These are phyloP conservation scores for Syrmaticus mikado DNA, from an alignment of 2,113 vertebrate genomes.

Conservation along the genomic window DNA sequence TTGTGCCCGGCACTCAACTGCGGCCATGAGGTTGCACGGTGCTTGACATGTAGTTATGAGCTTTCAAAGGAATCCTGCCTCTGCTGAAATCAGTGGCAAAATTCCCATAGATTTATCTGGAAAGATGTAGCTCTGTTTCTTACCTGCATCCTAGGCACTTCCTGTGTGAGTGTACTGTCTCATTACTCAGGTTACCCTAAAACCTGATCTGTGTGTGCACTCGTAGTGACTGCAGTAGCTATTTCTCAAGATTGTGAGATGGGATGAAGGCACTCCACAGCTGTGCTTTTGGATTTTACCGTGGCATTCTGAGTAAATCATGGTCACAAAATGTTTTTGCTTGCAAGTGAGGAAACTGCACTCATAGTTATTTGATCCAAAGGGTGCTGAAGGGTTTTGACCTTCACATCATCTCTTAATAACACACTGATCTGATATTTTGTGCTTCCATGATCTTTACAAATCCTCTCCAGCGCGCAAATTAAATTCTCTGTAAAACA, in stretches of 20 bases:
- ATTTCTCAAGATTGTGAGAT: not conserved
- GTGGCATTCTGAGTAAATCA: not conserved
- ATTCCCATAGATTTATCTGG: not conserved
- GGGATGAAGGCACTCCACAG: not conserved
- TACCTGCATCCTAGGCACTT: not conserved
- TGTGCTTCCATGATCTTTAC: not conserved
- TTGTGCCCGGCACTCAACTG: not conserved
- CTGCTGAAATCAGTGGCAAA: not conserved
- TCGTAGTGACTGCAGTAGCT: not conserved
- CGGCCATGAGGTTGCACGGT: rapidly evolving
- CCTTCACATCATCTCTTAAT: not conserved
- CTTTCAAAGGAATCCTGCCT: not conserved
- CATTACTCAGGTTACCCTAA: not conserved
- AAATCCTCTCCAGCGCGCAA: not conserved
- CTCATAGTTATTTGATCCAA: not conserved
- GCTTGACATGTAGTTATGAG: not conserved
- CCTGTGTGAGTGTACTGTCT: not conserved
- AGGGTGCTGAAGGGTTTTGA: not conserved
- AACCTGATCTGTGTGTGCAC: not conserved
- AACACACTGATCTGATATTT: not conserved
- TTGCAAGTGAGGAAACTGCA: not conserved
- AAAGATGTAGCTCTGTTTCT: not conserved
- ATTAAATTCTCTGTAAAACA: not conserved
- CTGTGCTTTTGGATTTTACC: not conserved
- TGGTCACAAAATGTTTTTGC: not conserved